These are phyloP conservation scores for Actinia tenebrosa DNA, from an alignment of 64 coral and sea anemone genomes.

Conservation along the genomic window DNA sequence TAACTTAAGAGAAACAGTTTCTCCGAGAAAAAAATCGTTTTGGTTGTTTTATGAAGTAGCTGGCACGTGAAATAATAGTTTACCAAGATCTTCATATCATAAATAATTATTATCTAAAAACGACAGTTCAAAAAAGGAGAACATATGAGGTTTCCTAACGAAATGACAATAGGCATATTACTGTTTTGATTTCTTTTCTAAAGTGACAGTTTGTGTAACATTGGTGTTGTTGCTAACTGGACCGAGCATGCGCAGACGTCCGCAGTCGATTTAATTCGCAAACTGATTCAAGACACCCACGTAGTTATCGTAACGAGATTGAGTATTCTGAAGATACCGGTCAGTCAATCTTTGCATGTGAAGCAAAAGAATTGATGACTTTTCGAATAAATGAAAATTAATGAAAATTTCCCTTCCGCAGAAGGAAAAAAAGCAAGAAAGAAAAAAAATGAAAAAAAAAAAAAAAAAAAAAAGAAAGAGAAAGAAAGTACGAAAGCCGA, in stretches of 20 bases:
- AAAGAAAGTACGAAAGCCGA: no score
- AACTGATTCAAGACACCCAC: background rate
- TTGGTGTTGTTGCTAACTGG: background rate
- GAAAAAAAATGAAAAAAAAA: no score
- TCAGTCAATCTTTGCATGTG: background rate
- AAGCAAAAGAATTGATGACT: background rate
- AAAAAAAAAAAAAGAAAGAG: background rate
- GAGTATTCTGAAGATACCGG: constrained; percentile 1
- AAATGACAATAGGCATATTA: background rate
- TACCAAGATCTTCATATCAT: background rate
- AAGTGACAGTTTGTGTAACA: background rate
- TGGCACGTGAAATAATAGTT: background rate
- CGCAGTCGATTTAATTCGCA: background rate
- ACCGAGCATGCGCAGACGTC: background rate
- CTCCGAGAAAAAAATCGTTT: background rate
- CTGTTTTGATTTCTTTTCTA: background rate
- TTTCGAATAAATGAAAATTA: background rate
- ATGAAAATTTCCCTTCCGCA: background rate
- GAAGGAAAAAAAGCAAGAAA: background rate
- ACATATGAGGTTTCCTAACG: background rate
- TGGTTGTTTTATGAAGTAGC: background rate
- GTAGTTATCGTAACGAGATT: background rate
- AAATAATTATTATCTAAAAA: background rate
- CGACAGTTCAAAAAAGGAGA: background rate
- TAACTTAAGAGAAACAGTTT: background rate